These are phyloP conservation scores for Saturnia japonica DNA, from an alignment of 2,888 invertebrate genomes.

Conservation along the genomic window DNA sequence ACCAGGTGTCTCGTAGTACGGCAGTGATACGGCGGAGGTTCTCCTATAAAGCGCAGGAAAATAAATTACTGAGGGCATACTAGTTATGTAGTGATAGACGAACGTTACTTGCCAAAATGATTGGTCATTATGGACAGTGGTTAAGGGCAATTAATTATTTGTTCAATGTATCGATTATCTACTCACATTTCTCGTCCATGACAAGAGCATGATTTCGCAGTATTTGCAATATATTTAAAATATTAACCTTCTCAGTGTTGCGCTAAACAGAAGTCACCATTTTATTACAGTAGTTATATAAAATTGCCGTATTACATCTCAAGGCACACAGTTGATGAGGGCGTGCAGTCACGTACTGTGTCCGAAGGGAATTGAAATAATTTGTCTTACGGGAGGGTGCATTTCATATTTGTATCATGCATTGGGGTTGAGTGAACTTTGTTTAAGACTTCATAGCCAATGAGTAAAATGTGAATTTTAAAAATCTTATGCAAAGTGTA, in stretches of 20 bases:
- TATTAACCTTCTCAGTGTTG: conserved; percentile 7
- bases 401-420: conserved; percentile 71
- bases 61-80: too few species aligned
- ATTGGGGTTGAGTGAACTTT: conserved; percentile 65
- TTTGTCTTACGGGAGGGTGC: conserved; percentile 75
- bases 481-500: not conserved
- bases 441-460: conserved; percentile 9
- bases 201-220: too few species aligned
- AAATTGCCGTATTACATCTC: conserved; percentile 63
- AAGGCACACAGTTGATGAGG: conserved; percentile 62
- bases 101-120: too few species aligned
- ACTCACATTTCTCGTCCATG: too few species aligned
- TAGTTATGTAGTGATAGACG: too few species aligned
- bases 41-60: too few species aligned
- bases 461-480: not conserved
- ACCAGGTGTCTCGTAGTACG: too few species aligned
- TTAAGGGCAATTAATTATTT: too few species aligned
- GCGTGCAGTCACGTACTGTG: conserved; percentile 70
- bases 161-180: too few species aligned
- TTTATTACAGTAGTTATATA: conserved; percentile 58
- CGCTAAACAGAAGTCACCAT: conserved; percentile 41
- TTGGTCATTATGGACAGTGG: too few species aligned
- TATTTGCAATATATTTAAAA: too few species aligned
- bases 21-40: too few species aligned
- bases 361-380: conserved; percentile 80